Base-by-base conservation (phyloP, 2,888 invertebrate genomes). In the Heliothis peltigera region DNA sequence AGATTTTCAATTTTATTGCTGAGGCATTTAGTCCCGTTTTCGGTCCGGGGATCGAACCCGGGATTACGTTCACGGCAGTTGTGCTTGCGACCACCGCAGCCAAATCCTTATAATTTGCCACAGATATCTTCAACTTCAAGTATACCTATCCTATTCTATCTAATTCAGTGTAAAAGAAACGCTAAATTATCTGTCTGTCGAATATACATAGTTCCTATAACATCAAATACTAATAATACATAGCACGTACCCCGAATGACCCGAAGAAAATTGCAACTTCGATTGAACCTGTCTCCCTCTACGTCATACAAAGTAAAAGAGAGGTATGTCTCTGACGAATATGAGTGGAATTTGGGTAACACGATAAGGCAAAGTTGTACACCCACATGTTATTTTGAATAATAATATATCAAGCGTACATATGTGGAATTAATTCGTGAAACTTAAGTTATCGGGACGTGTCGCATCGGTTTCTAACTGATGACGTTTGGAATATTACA, bases 291-390 rank as follows among this genome's bases (percentile, higher is more conserved):
- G 42, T 72, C 79, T 76, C 62, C 6, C 53, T 82, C 59, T 58
- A 19, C 44, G 32, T 35, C 44, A 28, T 22, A 22, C 15, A 22
- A 54, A 21, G 43, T 32, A 49, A 75, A 64, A 55, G 71, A 54
- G 67, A 75, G n/a, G 32, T 44, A n/a, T 35, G 51, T 47, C 7
- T 58, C 43, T 55, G 63, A 59, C 28, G 70, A 60, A 75, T 70
- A 58, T 69, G 69, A 70, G 73, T 55, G 66, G 70, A 72, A 74
- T 72, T 76, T 82, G 57, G 61, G 79, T 72, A 73, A 71, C 66
- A 48, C 66, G 82, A 80, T 82, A 80, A 77, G 66, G 51, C 54
- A n/a, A 81, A 77, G 67, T 79, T 77, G 64, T 57, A 64, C 52
- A 62, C 69, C 63, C 63, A 69, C 75, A 66, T 71, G 63, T 62